Base-by-base conservation (phyloP, 2,888 invertebrate species). In the Nemotelus pantherinus region DNA sequence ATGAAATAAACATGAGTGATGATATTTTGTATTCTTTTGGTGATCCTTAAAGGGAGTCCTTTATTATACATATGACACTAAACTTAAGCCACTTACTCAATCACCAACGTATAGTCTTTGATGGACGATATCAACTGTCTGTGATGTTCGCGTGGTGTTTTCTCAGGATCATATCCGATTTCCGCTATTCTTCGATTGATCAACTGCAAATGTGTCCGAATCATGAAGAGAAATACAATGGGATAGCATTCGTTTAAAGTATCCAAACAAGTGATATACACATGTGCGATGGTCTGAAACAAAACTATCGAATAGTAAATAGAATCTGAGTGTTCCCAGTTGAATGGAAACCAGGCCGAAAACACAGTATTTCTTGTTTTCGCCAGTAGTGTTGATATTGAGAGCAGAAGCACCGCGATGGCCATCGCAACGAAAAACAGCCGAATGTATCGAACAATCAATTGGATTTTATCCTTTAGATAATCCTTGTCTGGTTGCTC, bases 141-240 rank as follows among this genome's bases (percentile, higher is more conserved):
- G 50, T 74, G 63, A 63, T 60, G 60, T 3, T 48, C 63, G 6
- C 63, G 50, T 3, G 6, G 10, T 1, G 60, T 48, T 10, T 50
- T 48, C 5, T 71, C 3, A 1, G 81, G 79, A 50, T 81, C 47
- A 2, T 41, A 63, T 50, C 74, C 74, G 50, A 74, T 74, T 45
- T 41, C 48, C 5, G 74, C 41, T n/a, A 74, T 41, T 25, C 74
- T 10, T 48, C 48, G 60, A n/a, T 57, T 57, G 25, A 74, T 6
- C 41, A 74, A 43, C 6, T 44, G 60, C 41, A 74, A 60, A 63
- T 74, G 74, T 3, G 48, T 50, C 6, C 83, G 81, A 4, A 74
- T 25, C 4, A 63, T 9, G n/a, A 9, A 63, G 43, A 41, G n/a
- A 44, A 63, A 63, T 9, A 74, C 2, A 25, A 74, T 48, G 25